Conservation (phyloP, 2,797 vertebrate species). For the Cuculus canorus region DNA sequence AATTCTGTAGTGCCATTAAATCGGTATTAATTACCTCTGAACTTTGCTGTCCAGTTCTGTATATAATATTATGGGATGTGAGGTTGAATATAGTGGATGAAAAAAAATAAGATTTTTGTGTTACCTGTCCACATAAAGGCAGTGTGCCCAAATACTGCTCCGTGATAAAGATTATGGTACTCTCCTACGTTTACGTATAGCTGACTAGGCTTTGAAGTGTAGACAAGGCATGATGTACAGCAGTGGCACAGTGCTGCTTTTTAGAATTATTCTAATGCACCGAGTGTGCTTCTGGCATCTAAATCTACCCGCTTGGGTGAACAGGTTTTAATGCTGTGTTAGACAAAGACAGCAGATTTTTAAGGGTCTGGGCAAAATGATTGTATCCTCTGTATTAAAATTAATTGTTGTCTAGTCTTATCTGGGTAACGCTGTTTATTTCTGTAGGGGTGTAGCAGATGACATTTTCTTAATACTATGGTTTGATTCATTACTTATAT, state of each 20-base stretch:
- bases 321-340: not conserved
- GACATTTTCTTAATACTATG: not conserved
- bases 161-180: not conserved
- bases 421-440: not conserved
- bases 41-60: not conserved
- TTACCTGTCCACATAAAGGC: not conserved
- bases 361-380: not conserved
- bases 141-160: not conserved
- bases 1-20: accelerated
- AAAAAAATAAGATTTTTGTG: not conserved
- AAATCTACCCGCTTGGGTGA: not conserved
- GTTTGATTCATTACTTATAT: not conserved
- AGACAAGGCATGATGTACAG: not conserved
- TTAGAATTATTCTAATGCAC: not conserved
- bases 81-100: not conserved
- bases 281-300: not conserved
- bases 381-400: not conserved
- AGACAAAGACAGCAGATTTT: not conserved
- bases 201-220: not conserved
- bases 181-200: not conserved
- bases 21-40: not conserved
- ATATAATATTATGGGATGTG: not conserved
- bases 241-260: not conserved
- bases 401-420: not conserved
- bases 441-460: not conserved